Conservation (phyloP, 2,888 invertebrate genomes). For the Microdon myrmicae region DNA sequence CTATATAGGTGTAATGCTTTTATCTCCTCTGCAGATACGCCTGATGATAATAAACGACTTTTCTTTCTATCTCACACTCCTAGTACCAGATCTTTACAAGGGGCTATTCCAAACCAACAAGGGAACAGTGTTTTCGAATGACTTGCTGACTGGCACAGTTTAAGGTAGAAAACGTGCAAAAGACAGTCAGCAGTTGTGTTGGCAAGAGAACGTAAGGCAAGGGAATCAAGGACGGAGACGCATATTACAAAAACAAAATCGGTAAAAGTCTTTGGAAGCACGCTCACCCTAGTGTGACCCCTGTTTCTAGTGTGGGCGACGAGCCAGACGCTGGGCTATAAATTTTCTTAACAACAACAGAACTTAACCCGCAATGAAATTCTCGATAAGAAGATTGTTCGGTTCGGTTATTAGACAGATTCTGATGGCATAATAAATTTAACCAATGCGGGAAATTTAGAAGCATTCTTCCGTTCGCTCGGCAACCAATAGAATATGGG, state of each 20-base stretch:
- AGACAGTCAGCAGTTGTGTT: no score
- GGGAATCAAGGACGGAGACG: no score
- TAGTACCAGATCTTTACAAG: no score
- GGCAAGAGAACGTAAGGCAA: no score
- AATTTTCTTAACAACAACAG: constrained; percentile 49
- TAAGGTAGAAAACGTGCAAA: constrained; percentile 31
- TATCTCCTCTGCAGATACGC: constrained; percentile 48
- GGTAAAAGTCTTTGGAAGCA: constrained; percentile 23
- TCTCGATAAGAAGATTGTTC: constrained; percentile 52
- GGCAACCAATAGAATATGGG: constrained; percentile 16
- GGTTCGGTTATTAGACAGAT: constrained; percentile 52
- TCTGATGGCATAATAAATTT: constrained; percentile 52
- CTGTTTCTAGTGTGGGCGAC: constrained; percentile 19
- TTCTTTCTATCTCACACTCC: constrained; percentile 28
- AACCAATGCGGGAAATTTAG: constrained; percentile 50
- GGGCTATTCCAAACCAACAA: no score
- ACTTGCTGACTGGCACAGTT: constrained; percentile 49
- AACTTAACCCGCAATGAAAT: constrained; percentile 52
- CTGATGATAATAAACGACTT: constrained; percentile 51
- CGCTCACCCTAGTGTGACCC: constrained; percentile 33
- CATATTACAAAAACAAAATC: constrained; percentile 26
- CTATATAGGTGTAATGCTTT: constrained; percentile 50
- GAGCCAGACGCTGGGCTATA: constrained; percentile 49
- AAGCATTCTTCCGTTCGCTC: constrained; percentile 36
- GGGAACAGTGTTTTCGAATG: constrained; percentile 18